Conservation (phyloP, 2,888 invertebrate genomes). For the Synergus umbraculus region DNA sequence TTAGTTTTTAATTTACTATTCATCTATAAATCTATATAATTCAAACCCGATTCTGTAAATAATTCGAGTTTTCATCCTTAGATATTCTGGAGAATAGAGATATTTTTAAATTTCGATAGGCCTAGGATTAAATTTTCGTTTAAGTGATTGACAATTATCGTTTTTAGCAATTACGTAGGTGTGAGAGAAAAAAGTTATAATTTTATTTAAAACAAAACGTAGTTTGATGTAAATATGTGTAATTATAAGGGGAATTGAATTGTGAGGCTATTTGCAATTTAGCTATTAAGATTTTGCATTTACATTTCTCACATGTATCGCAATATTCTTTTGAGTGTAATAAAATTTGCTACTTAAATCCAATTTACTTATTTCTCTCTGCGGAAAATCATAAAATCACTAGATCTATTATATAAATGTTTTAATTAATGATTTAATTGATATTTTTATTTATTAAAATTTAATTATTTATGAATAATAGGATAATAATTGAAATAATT, state of each 20-base stretch:
- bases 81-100: neutral
- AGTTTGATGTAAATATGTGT: neutral
- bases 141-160: neutral
- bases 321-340: neutral
- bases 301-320: neutral
- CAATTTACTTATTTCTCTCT: too few relatives aligned
- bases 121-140: neutral
- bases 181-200: neutral
- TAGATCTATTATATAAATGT: too few relatives aligned
- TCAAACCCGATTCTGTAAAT: neutral
- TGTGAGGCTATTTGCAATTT: neutral
- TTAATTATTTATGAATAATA: too few relatives aligned
- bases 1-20: constrained; percentile 79
- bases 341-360: neutral
- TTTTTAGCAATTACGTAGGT: neutral
- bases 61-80: neutral
- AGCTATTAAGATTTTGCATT: neutral
- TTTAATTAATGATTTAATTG: too few relatives aligned
- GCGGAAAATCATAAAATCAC: too few relatives aligned
- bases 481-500: too few relatives aligned
- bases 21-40: neutral
- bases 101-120: neutral
- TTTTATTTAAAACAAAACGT: neutral
- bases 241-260: neutral
- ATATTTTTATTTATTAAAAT: too few relatives aligned